A percentile compares a stretch with the other conserved stretches of the same genome.
phyloP scores from a whole-genome alignment of 2,888 invertebrate species.

The Xanthorhoe designata region DNA sequence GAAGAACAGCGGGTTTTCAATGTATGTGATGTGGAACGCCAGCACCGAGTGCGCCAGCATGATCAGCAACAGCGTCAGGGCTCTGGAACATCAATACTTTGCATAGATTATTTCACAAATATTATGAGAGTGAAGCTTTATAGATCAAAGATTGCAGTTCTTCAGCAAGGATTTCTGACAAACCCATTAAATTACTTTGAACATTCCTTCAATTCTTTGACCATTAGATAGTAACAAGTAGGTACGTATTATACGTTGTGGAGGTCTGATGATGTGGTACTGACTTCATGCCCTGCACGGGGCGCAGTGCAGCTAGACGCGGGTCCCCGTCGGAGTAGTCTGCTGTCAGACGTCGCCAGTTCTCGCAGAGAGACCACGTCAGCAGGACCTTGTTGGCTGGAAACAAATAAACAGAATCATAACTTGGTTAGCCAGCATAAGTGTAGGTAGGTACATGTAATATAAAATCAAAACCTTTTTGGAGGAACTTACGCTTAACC shows the following conservation, averaged over 20 bases:
- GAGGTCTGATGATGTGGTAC: constrained; percentile 1
- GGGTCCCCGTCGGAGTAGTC: constrained; percentile 55
- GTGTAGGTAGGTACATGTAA: too few relatives aligned
- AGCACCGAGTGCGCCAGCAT: constrained; percentile 62
- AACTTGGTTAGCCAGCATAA: too few relatives aligned
- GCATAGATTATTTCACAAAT: neutral
- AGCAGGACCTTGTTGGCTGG: constrained; percentile 57
- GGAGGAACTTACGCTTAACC: constrained; percentile 47
- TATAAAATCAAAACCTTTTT: too few relatives aligned
- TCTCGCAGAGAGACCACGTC: constrained; percentile 61
- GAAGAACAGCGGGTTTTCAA: constrained; percentile 61
- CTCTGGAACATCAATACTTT: constrained; percentile 50
- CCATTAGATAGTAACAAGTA: too few relatives aligned
- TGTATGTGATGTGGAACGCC: constrained; percentile 55
- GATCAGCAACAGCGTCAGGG: constrained; percentile 55
- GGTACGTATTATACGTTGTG: too few relatives aligned
- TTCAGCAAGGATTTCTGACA: too few relatives aligned
- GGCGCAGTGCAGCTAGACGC: constrained; percentile 54
- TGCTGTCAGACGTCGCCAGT: constrained; percentile 58
- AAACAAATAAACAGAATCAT: constrained; percentile 27
- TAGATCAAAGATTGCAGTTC: too few relatives aligned
- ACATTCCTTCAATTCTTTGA: too few relatives aligned
- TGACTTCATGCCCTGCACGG: constrained; percentile 65
- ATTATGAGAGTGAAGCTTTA: neutral
- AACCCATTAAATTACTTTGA: too few relatives aligned